Evolutionary conservation across 2,113 vertebrate species (phyloP).

Genomic region (Alosa alosa): DNA sequence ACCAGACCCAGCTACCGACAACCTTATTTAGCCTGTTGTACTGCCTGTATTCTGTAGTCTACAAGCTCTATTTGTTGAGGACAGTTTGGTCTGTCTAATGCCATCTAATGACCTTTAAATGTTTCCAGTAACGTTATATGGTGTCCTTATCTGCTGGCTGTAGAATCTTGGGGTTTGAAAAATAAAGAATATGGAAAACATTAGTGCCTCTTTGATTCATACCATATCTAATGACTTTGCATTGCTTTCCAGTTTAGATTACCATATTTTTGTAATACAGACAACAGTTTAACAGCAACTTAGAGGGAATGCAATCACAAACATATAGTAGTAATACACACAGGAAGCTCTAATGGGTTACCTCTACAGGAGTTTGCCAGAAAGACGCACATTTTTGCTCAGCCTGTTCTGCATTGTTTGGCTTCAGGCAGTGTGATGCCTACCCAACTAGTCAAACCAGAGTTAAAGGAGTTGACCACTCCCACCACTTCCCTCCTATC

Average conservation of each 20-base stretch:
- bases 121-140: not conserved
- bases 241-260: not conserved
- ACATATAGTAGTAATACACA: not conserved
- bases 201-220: not conserved
- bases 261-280: not conserved
- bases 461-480: conserved; percentile 20
- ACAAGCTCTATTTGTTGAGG: not conserved
- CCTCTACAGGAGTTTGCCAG: not conserved
- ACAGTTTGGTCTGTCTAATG: too few species aligned
- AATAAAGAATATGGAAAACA: not conserved
- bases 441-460: conserved; percentile 12
- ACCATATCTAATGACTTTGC: not conserved
- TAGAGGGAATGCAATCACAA: not conserved
- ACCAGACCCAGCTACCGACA: not conserved
- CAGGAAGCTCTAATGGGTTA: not conserved
- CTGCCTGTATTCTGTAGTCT: not conserved
- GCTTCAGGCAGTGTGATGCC: not conserved
- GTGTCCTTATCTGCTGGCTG: not conserved
- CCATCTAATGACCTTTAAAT: too few species aligned
- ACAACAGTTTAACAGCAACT: not conserved
- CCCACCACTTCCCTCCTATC: not conserved
- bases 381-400: not conserved
- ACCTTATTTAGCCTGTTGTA: not conserved
- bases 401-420: not conserved
- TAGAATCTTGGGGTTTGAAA: not conserved